phyloP scores from a whole-genome alignment of 2,113 vertebrate species.

The Vireo altiloquus region DNA sequence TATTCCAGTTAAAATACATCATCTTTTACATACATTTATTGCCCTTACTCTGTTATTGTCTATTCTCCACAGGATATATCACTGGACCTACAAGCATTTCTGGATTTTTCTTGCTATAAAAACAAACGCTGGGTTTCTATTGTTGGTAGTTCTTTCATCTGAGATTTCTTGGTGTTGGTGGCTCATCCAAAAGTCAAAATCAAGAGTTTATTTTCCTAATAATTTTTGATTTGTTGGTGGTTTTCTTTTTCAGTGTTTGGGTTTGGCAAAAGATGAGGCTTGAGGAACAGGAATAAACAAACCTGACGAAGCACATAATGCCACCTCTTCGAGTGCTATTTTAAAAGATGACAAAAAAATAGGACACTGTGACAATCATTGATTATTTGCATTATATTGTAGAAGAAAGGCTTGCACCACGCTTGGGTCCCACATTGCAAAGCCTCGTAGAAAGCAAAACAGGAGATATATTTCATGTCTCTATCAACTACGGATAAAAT shows the following conservation, averaged over 20 bases:
- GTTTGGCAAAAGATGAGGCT: background rate
- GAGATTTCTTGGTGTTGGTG: background rate
- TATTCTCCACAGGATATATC: background rate
- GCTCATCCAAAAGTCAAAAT: background rate
- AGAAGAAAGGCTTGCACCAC: background rate
- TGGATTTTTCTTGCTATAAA: background rate
- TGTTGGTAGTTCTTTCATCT: background rate
- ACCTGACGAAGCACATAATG: background rate
- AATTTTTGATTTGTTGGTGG: background rate
- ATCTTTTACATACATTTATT: background rate
- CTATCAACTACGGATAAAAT: constrained; percentile 7
- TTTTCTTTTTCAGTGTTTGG: background rate
- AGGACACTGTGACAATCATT: background rate
- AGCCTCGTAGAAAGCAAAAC: background rate
- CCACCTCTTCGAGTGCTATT: background rate
- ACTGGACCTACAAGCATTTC: background rate
- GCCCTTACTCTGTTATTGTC: background rate
- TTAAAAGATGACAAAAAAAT: background rate
- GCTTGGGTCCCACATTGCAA: background rate
- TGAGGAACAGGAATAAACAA: background rate
- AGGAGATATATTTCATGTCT: background rate
- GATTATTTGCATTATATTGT: background rate
- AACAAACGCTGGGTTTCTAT: background rate
- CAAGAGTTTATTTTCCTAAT: background rate
- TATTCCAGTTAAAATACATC: background rate